These are phyloP conservation scores for Spilogale gracilis DNA, from an alignment of 2,113 vertebrate species.

Conservation along the genomic window DNA sequence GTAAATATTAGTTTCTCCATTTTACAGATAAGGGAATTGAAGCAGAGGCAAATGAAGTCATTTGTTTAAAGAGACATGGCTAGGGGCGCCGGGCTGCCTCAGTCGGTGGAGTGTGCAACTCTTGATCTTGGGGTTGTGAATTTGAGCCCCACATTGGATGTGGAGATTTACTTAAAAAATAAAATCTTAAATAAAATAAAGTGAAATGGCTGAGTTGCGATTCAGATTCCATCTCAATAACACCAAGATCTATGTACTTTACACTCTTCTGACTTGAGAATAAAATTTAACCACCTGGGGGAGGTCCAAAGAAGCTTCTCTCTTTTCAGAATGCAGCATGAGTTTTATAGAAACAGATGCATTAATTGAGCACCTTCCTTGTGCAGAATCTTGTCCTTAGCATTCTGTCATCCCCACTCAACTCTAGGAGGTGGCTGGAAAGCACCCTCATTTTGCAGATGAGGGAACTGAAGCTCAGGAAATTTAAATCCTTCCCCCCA, in stretches of 20 bases:
- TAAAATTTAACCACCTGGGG: neutral
- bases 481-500: neutral
- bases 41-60: neutral
- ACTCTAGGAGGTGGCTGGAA: neutral
- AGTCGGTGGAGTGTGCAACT: neutral
- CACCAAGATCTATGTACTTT: neutral
- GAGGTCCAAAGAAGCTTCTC: neutral
- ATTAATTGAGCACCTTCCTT: neutral
- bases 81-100: neutral
- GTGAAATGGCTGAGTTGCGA: constrained; percentile 6
- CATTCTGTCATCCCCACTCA: neutral
- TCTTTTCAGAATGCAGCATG: neutral
- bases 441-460: neutral
- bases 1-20: neutral
- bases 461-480: neutral
- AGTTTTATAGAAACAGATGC: neutral
- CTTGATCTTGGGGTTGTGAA: neutral
- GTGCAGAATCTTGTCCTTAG: neutral
- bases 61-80: neutral
- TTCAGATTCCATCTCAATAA: constrained; percentile 8
- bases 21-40: constrained; percentile 21
- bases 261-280: constrained; percentile 15
- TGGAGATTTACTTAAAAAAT: neutral
- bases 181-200: neutral
- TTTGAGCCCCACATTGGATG: neutral